A percentile compares a stretch with the other conserved stretches of the same genome.
Conservation (phyloP, 2,797 vertebrate genomes). For the Merluccius polli region DNA sequence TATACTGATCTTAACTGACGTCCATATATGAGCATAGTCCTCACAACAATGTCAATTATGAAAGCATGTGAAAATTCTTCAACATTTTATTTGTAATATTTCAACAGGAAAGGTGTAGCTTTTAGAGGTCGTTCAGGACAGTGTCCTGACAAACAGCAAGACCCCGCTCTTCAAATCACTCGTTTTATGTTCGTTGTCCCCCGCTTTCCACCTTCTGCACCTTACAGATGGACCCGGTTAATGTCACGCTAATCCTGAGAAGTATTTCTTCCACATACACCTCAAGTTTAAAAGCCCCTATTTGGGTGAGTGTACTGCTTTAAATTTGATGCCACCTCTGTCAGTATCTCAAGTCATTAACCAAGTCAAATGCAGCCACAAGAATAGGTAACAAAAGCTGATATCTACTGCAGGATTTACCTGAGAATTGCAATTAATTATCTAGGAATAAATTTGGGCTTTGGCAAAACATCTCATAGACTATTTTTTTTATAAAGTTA, state of each 20-base stretch:
- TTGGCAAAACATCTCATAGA: slow-evolving; percentile 29
- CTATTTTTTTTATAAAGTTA: slow-evolving; percentile 27
- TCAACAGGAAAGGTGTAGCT: slow-evolving; percentile 24
- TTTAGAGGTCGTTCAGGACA: slow-evolving; percentile 14
- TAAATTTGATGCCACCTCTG: slow-evolving; percentile 28
- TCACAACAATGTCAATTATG: background rate
- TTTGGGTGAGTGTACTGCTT: slow-evolving; percentile 1
- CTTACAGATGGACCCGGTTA: background rate
- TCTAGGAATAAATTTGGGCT: slow-evolving; percentile 7
- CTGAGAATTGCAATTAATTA: slow-evolving; percentile 33
- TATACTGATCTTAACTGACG: background rate
- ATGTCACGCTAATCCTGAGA: slow-evolving; percentile 25
- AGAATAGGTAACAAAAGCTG: slow-evolving; percentile 10
- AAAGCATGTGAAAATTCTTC: slow-evolving; percentile 12
- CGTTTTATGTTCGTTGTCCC: background rate
- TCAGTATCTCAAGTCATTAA: slow-evolving; percentile 8
- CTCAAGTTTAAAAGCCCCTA: slow-evolving; percentile 7
- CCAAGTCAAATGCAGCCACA: slow-evolving; percentile 12
- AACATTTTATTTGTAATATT: slow-evolving; percentile 33
- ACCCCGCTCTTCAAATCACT: background rate
- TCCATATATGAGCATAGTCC: background rate
- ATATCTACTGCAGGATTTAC: slow-evolving; percentile 23
- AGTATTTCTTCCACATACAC: slow-evolving; percentile 14
- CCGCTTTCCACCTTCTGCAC: background rate
- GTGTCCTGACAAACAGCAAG: slow-evolving; percentile 8